phyloP scores from a whole-genome alignment of 2,113 vertebrate species.

The Gobius niger region DNA sequence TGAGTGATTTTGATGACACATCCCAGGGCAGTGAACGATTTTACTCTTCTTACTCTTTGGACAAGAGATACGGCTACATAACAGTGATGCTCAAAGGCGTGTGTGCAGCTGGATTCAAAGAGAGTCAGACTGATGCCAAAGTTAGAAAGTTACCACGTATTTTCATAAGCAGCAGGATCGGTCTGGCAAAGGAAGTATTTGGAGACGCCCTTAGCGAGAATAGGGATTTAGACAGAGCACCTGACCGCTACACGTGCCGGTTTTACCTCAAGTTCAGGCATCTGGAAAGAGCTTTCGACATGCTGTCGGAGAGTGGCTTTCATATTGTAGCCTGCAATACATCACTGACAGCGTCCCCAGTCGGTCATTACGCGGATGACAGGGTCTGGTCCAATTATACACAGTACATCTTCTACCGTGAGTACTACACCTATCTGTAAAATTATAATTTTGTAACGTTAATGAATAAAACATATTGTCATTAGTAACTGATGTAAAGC shows the following conservation, averaged over 20 bases:
- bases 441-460: neutral
- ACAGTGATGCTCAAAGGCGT: constrained; percentile 89
- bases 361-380: constrained; percentile 90
- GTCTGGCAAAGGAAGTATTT: constrained; percentile 95
- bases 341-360: constrained; percentile 87
- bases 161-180: constrained; percentile 94
- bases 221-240: constrained; percentile 88
- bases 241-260: constrained; percentile 93
- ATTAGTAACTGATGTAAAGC: too few relatives aligned
- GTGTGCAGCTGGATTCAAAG: constrained; percentile 80
- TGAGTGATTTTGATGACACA: constrained; percentile 89
- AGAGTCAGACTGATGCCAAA: constrained; percentile 86
- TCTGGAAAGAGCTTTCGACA: constrained; percentile 96
- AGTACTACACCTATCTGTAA: constrained; percentile 72
- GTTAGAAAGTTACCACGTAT: constrained; percentile 91
- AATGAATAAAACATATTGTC: too few relatives aligned
- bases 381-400: constrained; percentile 97
- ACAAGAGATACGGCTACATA: constrained; percentile 92
- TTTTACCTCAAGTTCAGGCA: constrained; percentile 95
- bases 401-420: constrained; percentile 99
- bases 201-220: constrained; percentile 95
- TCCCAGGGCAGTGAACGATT: constrained; percentile 91
- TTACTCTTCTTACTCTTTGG: constrained; percentile 82
- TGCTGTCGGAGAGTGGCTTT: constrained; percentile 97
- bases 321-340: constrained; percentile 97